Conservation (phyloP, 2,888 invertebrate genomes). For the Exocentrus adspersus region DNA sequence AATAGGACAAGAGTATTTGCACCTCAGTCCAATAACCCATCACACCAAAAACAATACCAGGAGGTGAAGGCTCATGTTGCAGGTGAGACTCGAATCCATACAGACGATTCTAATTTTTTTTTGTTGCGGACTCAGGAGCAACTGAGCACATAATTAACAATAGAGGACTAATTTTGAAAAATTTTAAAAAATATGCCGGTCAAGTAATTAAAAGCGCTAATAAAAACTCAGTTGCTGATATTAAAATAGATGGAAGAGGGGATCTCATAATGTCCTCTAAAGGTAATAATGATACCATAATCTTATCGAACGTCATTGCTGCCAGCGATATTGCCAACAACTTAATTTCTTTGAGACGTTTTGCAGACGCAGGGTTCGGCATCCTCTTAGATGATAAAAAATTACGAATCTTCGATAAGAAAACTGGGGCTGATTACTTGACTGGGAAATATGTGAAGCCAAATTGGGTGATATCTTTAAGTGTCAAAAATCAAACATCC, state of each 20-base stretch:
- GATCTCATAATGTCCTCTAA: background rate
- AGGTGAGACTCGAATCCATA: no score
- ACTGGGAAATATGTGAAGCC: conserved; percentile 7
- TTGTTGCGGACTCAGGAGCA: conserved; percentile 9
- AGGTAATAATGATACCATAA: background rate
- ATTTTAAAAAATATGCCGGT: background rate
- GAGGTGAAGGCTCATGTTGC: no score
- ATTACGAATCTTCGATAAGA: background rate
- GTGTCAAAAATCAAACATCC: background rate
- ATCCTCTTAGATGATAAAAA: conserved; percentile 3
- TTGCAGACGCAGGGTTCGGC: background rate
- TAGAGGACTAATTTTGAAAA: background rate
- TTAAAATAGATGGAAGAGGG: conserved; percentile 6
- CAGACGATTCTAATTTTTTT: no score
- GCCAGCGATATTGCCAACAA: background rate
- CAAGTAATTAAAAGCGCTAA: conserved; percentile 11
- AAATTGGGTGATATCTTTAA: conserved; percentile 5
- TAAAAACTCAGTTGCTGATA: background rate
- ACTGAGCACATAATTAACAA: conserved; percentile 15
- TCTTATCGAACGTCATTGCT: conserved; percentile 3
- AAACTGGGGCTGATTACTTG: background rate
- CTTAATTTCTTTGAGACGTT: background rate
- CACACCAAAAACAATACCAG: no score
- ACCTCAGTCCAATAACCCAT: no score
- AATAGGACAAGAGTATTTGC: no score